Percentiles rank a stretch among this genome's conserved stretches.
phyloP scores from a whole-genome alignment of 1,140 invertebrate species.

The Bicyclus anynana region DNA sequence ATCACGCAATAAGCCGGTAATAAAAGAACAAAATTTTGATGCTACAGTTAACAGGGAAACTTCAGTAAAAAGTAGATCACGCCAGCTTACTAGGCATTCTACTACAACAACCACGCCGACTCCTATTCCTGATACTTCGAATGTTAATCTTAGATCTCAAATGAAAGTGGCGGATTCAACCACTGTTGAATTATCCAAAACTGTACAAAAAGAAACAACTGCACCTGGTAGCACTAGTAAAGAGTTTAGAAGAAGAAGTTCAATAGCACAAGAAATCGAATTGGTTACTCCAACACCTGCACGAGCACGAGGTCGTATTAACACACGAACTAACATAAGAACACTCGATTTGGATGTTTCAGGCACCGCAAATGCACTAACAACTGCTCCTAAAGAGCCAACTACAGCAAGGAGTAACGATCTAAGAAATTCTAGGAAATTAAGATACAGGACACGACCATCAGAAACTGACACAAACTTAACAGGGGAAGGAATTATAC shows the following conservation, averaged over 20 bases:
- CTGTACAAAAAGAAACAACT: conserved; percentile 35
- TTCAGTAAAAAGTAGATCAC: conserved; percentile 36
- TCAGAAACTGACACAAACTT: conserved; percentile 66
- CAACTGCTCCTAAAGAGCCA: conserved; percentile 45
- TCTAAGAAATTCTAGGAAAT: conserved; percentile 52
- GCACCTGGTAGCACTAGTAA: conserved; percentile 33
- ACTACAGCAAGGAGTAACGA: conserved; percentile 51
- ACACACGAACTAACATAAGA: conserved; percentile 42
- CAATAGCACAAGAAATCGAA: conserved; percentile 38
- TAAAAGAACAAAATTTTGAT: conserved; percentile 39
- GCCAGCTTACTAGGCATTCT: conserved; percentile 31
- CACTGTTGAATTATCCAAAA: conserved; percentile 42
- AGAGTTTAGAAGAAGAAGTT: conserved; percentile 52
- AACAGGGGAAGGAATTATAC: conserved; percentile 55
- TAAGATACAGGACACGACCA: conserved; percentile 54
- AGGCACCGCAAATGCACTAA: conserved; percentile 59
- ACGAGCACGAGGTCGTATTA: conserved; percentile 46
- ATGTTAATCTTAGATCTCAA: conserved; percentile 9
- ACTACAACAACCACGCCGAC: conserved; percentile 17
- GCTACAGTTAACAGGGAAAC: conserved; percentile 36
- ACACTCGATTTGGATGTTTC: conserved; percentile 53
- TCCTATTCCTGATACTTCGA: conserved; percentile 11
- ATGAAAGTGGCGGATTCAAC: conserved; percentile 24
- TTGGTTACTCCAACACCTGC: conserved; percentile 19
- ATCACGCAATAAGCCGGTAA: conserved; percentile 39